phyloP scores from a whole-genome alignment of 1,140 invertebrate species.

The Lineus longissimus region DNA sequence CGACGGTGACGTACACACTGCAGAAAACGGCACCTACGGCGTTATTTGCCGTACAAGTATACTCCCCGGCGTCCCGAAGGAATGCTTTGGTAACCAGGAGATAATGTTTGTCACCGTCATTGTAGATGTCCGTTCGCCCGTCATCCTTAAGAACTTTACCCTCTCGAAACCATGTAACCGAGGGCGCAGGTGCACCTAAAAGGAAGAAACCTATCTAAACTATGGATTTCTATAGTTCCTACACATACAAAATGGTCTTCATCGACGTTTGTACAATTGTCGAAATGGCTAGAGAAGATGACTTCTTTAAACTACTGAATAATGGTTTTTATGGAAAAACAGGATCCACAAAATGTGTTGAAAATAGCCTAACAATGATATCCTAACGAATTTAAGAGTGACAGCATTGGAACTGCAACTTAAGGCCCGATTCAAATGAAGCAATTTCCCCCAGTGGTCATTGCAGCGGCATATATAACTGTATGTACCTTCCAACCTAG shows the following conservation, averaged over 20 bases:
- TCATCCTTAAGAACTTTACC: slow-evolving; percentile 29
- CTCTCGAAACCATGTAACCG: slow-evolving; percentile 68
- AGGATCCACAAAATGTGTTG: too few species aligned
- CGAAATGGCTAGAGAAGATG: too few species aligned
- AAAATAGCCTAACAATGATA: too few species aligned
- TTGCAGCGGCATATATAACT: too few species aligned
- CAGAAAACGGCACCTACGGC: slow-evolving; percentile 28
- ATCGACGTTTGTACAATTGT: neutral
- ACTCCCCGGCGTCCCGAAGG: slow-evolving; percentile 35
- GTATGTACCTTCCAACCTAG: too few species aligned
- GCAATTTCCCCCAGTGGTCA: too few species aligned
- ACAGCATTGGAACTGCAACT: too few species aligned
- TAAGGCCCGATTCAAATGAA: too few species aligned
- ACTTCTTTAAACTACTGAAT: too few species aligned
- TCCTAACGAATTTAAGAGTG: too few species aligned
- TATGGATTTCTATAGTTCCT: too few species aligned
- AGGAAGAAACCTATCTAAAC: neutral
- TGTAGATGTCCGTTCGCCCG: slow-evolving; percentile 25
- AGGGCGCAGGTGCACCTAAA: slow-evolving; percentile 58
- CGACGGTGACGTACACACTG: slow-evolving; percentile 21
- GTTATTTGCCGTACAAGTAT: slow-evolving; percentile 39
- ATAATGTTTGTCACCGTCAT: slow-evolving; percentile 27
- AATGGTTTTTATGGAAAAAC: too few species aligned
- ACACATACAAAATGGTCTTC: neutral
- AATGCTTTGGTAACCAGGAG: slow-evolving; percentile 27